Conservation (phyloP, 2,797 vertebrate species). For the Onychomys arenicola region DNA sequence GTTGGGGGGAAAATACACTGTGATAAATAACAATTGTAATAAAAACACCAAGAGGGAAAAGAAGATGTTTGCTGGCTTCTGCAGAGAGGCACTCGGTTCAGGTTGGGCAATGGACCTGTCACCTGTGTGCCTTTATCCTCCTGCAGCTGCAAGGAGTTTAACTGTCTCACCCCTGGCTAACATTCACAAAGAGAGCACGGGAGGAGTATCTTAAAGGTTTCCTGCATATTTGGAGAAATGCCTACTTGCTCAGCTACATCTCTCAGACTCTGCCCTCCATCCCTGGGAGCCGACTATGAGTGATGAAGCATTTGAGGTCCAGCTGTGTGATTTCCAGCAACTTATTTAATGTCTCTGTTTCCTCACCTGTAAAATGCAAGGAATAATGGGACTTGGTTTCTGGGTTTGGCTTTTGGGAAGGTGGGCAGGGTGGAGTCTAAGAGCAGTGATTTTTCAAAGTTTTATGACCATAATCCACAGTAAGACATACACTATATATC, state of each 20-base stretch:
- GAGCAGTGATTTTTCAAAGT: not conserved
- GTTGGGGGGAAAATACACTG: constrained; percentile 52
- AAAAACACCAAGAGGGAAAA: constrained; percentile 57
- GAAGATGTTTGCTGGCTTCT: constrained; percentile 4
- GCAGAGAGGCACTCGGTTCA: constrained; percentile 7
- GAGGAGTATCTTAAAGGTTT: not conserved
- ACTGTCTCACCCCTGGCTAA: constrained; percentile 7
- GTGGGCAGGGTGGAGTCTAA: not conserved
- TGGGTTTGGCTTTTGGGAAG: not conserved
- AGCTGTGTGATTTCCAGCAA: not conserved
- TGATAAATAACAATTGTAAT: constrained; percentile 70
- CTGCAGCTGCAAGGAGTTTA: constrained; percentile 43
- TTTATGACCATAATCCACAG: not conserved
- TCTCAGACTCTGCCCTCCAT: not conserved
- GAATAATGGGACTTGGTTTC: not conserved
- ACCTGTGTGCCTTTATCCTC: constrained; percentile 38
- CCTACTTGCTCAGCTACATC: not conserved
- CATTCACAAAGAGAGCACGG: constrained; percentile 5
- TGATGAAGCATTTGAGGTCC: not conserved
- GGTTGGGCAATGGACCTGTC: not conserved
- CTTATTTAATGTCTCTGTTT: not conserved
- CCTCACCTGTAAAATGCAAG: not conserved
- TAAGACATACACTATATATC: not conserved
- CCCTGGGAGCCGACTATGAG: not conserved
- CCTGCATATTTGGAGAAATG: not conserved